phyloP scores from a whole-genome alignment of 2,113 vertebrate species.

The Corvus hawaiiensis region DNA sequence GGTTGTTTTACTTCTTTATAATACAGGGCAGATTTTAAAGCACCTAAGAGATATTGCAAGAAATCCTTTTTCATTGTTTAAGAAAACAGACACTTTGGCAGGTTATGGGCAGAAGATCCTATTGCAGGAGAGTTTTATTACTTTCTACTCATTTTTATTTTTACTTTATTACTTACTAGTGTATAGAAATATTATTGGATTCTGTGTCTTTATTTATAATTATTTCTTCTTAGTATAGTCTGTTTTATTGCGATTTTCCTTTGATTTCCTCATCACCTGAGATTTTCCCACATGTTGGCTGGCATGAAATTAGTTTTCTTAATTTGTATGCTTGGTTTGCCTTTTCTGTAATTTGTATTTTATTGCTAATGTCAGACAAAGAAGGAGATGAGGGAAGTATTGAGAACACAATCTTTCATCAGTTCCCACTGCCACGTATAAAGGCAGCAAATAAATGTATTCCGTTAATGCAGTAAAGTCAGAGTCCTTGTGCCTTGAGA shows the following conservation, averaged over 20 bases:
- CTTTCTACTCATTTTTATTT: neutral
- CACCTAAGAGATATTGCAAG: neutral
- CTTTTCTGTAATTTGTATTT: slow-evolving; percentile 11
- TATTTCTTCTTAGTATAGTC: neutral
- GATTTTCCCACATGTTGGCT: neutral
- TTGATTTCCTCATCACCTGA: slow-evolving; percentile 1
- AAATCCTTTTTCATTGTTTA: neutral
- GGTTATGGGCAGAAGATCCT: neutral
- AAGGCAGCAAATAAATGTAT: slow-evolving; percentile 3
- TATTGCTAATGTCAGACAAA: neutral
- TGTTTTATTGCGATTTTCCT: neutral
- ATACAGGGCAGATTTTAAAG: neutral
- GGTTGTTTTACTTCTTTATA: neutral
- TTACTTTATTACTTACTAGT: neutral
- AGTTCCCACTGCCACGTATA: neutral
- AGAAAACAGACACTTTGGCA: neutral
- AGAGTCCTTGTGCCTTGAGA: neutral
- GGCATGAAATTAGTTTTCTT: slow-evolving; percentile 11
- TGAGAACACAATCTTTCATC: neutral
- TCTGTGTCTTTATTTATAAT: neutral
- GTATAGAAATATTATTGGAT: neutral
- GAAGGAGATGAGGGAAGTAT: neutral
- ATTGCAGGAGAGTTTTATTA: neutral
- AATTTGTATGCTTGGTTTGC: slow-evolving; percentile 3
- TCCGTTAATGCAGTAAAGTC: slow-evolving; percentile 5